A percentile compares a stretch with the other conserved stretches of the same genome.
Conservation (phyloP, 2,797 vertebrate species). For the Hoplostethus atlanticus region DNA sequence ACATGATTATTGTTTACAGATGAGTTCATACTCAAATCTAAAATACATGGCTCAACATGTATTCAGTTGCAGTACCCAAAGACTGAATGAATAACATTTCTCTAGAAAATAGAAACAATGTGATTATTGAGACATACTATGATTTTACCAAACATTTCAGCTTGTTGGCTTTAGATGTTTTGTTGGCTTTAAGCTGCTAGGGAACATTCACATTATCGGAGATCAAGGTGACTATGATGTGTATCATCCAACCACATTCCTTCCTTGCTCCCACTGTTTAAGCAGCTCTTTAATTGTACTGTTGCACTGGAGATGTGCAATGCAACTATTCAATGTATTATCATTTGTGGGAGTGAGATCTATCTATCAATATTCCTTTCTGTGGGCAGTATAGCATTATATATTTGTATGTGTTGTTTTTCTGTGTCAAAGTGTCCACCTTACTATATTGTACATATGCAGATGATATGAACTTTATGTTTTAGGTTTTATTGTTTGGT, state of each 20-base stretch:
- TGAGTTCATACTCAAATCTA: constrained; percentile 38
- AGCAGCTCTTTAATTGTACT: constrained; percentile 67
- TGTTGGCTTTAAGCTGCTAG: constrained; percentile 73
- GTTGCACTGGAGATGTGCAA: constrained; percentile 65
- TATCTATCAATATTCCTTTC: constrained; percentile 81
- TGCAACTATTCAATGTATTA: constrained; percentile 71
- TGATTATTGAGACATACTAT: constrained; percentile 23
- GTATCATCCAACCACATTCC: constrained; percentile 79
- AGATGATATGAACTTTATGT: constrained; percentile 76
- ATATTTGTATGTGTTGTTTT: constrained; percentile 80
- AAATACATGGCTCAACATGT: constrained; percentile 53
- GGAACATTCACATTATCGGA: constrained; percentile 60
- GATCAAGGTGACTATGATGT: constrained; percentile 82
- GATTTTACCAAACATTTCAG: constrained; percentile 65
- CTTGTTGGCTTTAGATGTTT: constrained; percentile 68
- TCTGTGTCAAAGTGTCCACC: constrained; percentile 79
- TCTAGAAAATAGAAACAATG: constrained; percentile 45
- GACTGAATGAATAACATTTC: constrained; percentile 58
- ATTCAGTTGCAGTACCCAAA: constrained; percentile 71
- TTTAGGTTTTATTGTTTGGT: constrained; percentile 71
- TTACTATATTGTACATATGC: constrained; percentile 81
- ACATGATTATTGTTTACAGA: constrained; percentile 67
- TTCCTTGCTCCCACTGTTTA: constrained; percentile 62
- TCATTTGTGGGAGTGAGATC: constrained; percentile 75
- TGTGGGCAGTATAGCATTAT: constrained; percentile 69